phyloP scores from a whole-genome alignment of 2,113 vertebrate genomes.

The Petroica traversi region DNA sequence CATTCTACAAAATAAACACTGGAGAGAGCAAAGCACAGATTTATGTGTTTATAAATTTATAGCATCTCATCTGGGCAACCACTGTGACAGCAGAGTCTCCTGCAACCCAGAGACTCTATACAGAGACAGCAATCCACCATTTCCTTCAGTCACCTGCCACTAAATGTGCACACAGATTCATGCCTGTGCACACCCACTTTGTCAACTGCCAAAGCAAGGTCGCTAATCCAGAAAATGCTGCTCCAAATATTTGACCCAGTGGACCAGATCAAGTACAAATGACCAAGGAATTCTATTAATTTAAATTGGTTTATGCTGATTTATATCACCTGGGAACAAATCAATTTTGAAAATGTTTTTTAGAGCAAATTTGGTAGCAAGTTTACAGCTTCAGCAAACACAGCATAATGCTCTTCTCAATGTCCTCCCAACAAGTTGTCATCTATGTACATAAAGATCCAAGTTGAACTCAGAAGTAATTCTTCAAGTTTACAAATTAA shows the following conservation, averaged over 20 bases:
- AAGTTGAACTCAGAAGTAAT: background rate
- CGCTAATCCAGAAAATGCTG: background rate
- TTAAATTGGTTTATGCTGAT: background rate
- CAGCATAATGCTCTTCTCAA: background rate
- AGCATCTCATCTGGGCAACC: background rate
- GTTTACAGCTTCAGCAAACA: background rate
- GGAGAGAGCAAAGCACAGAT: background rate
- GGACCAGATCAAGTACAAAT: background rate
- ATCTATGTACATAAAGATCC: background rate
- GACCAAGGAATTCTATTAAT: background rate
- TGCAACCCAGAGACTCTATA: background rate
- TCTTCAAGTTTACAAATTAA: background rate
- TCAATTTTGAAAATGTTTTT: background rate
- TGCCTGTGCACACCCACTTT: accelerated
- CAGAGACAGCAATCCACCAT: background rate
- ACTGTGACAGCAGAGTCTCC: background rate
- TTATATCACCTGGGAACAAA: background rate
- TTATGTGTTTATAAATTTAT: background rate
- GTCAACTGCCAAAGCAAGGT: background rate
- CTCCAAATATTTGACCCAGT: background rate
- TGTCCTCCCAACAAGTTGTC: background rate
- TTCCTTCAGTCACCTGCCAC: background rate
- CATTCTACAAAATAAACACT: background rate
- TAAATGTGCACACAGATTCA: background rate
- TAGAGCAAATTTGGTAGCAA: background rate